Evolutionary conservation across 2,797 vertebrate genomes (phyloP).

Genomic region (Rhincodon typus): DNA sequence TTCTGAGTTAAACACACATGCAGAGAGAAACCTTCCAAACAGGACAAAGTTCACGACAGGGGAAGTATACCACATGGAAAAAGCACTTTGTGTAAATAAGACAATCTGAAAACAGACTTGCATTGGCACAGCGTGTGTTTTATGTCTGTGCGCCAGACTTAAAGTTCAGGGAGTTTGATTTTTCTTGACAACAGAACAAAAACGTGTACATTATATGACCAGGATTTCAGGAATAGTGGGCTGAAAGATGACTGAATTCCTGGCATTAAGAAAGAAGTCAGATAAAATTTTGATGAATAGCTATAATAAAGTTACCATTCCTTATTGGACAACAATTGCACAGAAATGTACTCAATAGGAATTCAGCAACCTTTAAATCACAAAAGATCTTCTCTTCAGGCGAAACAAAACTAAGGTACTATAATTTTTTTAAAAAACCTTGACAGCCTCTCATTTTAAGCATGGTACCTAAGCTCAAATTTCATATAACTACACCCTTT

Average conservation of each 20-base stretch:
- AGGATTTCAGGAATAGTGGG: neutral
- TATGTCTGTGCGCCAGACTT: neutral
- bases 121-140: neutral
- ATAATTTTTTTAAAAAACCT: neutral
- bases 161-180: neutral
- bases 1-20: neutral
- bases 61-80: neutral
- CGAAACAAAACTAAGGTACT: neutral
- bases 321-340: neutral
- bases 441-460: neutral
- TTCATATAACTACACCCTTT: neutral
- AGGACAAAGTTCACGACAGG: neutral
- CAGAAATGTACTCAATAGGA: neutral
- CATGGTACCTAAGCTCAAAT: neutral
- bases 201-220: neutral
- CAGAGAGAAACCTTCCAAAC: neutral
- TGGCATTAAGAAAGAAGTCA: neutral
- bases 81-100: neutral
- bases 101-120: neutral
- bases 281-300: neutral
- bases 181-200: neutral
- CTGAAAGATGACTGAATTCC: neutral
- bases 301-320: neutral
- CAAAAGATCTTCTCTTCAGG: neutral
- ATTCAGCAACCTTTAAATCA: neutral